A percentile compares a stretch with the other conserved stretches of the same genome.
Evolutionary conservation across 2,888 invertebrate species (phyloP).

Genomic region (Horisme vitalbata): DNA sequence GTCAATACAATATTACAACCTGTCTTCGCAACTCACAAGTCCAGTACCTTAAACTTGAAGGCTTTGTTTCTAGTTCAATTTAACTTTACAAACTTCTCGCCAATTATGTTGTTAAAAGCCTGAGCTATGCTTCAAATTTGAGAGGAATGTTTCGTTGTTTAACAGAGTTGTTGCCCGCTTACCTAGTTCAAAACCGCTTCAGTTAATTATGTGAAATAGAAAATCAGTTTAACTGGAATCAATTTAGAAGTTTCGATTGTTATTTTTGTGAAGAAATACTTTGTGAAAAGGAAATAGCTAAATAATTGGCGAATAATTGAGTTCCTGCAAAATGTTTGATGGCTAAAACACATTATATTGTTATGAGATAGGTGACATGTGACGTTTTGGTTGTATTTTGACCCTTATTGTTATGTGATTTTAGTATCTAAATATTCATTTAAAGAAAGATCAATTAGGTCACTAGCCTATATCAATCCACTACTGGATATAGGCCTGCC

Average conservation of each 20-base stretch:
- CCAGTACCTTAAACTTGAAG: constrained; percentile 17
- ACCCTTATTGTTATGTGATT: too few species aligned
- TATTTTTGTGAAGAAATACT: too few species aligned
- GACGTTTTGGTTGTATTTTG: too few species aligned
- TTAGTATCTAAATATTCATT: too few species aligned
- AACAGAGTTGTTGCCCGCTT: constrained; percentile 27
- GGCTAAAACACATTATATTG: too few species aligned
- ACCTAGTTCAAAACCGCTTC: constrained; percentile 31
- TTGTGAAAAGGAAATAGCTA: too few species aligned
- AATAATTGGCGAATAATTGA: too few species aligned
- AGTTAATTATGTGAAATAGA: constrained; percentile 21
- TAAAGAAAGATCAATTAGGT: too few species aligned
- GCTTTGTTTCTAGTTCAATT: constrained; percentile 32
- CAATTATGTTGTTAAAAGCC: constrained; percentile 40
- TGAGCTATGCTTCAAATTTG: constrained; percentile 34
- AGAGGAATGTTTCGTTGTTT: constrained; percentile 36
- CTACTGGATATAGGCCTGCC: too few species aligned
- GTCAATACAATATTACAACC: constrained; percentile 11
- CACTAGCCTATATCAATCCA: too few species aligned
- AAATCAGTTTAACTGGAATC: constrained; percentile 4
- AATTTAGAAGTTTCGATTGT: neutral
- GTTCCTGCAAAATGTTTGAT: too few species aligned
- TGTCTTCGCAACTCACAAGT: constrained; percentile 8
- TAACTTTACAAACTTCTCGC: constrained; percentile 37
- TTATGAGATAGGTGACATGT: too few species aligned